Conservation (phyloP, 2,113 vertebrate species). For the Pollimyrus isidori region DNA sequence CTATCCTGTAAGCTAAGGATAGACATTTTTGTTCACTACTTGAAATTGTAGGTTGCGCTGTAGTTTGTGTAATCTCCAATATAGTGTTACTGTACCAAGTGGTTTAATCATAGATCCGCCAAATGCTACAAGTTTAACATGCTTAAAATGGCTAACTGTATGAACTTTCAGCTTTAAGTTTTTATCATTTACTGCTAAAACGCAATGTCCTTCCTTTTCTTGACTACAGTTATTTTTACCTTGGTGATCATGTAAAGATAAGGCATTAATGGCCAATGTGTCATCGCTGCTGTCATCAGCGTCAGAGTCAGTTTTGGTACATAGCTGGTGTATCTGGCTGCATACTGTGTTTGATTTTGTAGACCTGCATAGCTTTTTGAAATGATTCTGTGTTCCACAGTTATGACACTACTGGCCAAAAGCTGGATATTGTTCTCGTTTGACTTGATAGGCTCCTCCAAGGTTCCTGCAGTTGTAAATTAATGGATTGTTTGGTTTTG, state of each 20-base stretch:
- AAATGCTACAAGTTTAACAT: neutral
- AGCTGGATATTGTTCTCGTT: neutral
- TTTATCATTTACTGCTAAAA: neutral
- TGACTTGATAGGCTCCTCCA: neutral
- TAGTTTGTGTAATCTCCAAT: neutral
- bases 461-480: constrained; percentile 12
- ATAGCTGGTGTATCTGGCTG: neutral
- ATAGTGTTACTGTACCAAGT: neutral
- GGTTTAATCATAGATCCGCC: neutral
- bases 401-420: constrained; percentile 7
- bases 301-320: neutral
- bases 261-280: neutral
- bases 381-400: constrained; percentile 17
- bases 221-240: neutral
- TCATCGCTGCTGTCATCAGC: neutral
- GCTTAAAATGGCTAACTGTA: neutral
- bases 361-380: neutral
- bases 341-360: neutral
- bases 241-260: neutral
- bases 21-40: neutral
- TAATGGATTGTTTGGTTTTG: neutral
- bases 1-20: neutral
- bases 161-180: neutral
- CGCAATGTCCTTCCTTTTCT: neutral
- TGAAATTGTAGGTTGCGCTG: neutral